Evolutionary conservation across 92 coral and sea anemone genomes (phyloP).

Genomic region (Parazoanthus darwini): DNA sequence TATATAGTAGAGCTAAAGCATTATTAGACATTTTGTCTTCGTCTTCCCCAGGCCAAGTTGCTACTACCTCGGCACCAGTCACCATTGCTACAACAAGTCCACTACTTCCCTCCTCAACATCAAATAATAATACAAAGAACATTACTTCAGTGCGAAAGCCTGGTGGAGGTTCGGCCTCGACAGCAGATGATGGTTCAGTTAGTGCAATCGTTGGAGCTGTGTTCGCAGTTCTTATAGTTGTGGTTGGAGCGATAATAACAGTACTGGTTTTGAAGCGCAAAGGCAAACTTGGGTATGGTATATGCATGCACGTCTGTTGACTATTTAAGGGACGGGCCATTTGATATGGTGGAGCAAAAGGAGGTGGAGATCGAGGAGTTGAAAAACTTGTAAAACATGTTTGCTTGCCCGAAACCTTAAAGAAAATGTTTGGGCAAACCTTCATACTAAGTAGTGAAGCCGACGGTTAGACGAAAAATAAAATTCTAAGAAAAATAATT

Average conservation of each 20-base stretch:
- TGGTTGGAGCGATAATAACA: slow-evolving; percentile 17
- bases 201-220: slow-evolving; percentile 24
- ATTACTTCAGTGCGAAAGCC: not conserved
- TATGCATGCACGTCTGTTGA: not conserved
- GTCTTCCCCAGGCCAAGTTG: too few species aligned
- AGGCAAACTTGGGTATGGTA: slow-evolving; percentile 12
- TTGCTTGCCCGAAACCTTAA: too few species aligned
- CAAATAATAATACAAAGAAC: not conserved
- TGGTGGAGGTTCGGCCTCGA: not conserved
- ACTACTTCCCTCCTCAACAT: not conserved
- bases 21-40: too few species aligned
- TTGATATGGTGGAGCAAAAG: too few species aligned
- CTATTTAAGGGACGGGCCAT: too few species aligned
- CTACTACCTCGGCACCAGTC: not conserved
- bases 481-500: too few species aligned
- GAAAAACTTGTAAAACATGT: too few species aligned
- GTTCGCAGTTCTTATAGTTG: not conserved
- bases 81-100: not conserved
- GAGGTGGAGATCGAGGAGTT: too few species aligned
- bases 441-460: too few species aligned
- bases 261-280: slow-evolving; percentile 8
- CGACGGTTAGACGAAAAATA: too few species aligned
- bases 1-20: too few species aligned
- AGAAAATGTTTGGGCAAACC: too few species aligned
- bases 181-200: not conserved